Base-by-base conservation (phyloP, 2,888 invertebrate species). In the Cephus nigrinus region DNA sequence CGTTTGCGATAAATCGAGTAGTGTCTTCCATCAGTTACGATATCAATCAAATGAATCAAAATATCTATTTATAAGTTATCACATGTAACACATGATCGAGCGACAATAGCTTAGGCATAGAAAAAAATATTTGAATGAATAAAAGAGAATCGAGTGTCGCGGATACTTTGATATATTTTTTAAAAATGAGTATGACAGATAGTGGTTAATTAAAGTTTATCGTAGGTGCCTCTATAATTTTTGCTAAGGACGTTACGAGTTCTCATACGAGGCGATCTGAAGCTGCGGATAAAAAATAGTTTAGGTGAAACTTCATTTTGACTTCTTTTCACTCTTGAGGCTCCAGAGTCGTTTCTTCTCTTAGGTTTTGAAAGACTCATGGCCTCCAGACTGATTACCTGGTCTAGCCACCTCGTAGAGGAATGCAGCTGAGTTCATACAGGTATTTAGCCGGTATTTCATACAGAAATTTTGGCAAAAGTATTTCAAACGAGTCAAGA, bases 371-470 rank as follows among this genome's bases (percentile, higher is more conserved):
- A 69, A 78, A 75, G 78, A 82, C 82, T 80, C 81, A 87, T 87
- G 87, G 87, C 84, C 81, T 80, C 85, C 79, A 78, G 78, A 80
- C 71, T 74, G 78, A 80, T 79, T 76, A 73, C n/a, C 74, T 76
- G 76, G 82, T 80, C 81, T 76, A 76, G 79, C 77, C 55, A 84
- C 83, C 84, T 87, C 82, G 71, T 71, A 69, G 83, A 87, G 87
- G 87, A 86, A 87, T 87, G 87, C 86, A 83, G 84, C 83, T 86
- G 79, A 86, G 82, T 81, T 80, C 83, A n/a, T 78, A 81, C 75
- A 83, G 81, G 86, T 84, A 79, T 75, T 23, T 36, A 23, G 71
- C 71, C 71, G 1, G 71, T 11, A 32, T 1, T 32, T 32, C 32
- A 4, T 32, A 32, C 3, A 32, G n/a, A 72, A 23, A 23, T 23